phyloP scores from a whole-genome alignment of 2,797 vertebrate genomes.

The Iguana delicatissima region DNA sequence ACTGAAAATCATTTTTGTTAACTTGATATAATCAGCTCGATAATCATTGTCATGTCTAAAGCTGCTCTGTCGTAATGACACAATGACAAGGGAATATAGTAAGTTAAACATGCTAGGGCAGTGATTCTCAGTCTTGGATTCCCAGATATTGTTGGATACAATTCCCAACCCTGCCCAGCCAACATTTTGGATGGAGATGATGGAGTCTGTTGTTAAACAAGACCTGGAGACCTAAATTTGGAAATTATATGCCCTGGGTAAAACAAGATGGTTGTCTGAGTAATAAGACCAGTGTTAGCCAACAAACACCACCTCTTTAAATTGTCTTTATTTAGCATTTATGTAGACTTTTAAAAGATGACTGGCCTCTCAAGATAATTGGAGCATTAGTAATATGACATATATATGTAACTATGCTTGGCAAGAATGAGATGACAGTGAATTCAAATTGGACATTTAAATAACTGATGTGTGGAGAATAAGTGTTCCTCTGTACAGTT shows the following conservation, averaged over 20 bases:
- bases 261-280: neutral
- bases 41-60: constrained; percentile 57
- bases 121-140: neutral
- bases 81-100: neutral
- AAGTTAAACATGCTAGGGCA: neutral
- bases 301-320: constrained; percentile 20
- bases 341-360: neutral
- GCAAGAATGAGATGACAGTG: neutral
- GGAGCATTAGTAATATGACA: neutral
- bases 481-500: neutral
- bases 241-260: neutral
- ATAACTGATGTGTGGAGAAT: neutral
- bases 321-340: neutral
- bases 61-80: neutral
- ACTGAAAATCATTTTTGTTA: constrained; percentile 64
- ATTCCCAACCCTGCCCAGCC: neutral
- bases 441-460: constrained; percentile 6
- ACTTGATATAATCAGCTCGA: constrained; percentile 58
- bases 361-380: neutral
- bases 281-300: constrained; percentile 37
- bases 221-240: neutral
- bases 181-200: neutral
- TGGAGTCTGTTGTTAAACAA: neutral
- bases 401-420: neutral
- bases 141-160: neutral